phyloP scores from a whole-genome alignment of 2,113 vertebrate genomes.

The Hassar affinis region DNA sequence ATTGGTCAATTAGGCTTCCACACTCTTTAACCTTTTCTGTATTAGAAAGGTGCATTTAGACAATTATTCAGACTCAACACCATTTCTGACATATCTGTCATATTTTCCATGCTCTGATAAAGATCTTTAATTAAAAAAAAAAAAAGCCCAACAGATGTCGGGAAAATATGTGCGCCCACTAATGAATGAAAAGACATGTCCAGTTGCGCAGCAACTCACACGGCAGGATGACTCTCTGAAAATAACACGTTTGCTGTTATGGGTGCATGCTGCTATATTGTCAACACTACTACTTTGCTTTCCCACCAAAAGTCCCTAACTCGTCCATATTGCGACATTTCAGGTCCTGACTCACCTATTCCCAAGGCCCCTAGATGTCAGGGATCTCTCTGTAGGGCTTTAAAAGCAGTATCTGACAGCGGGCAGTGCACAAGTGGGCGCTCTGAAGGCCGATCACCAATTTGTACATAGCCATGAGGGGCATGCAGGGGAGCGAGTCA shows the following conservation, averaged over 20 bases:
- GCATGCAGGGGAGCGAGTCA: slow-evolving; percentile 75
- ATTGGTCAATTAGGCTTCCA: slow-evolving; percentile 12
- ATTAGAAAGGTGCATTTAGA: background rate
- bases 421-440: slow-evolving; percentile 29
- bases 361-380: slow-evolving; percentile 37
- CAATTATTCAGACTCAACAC: background rate
- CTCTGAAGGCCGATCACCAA: slow-evolving; percentile 68
- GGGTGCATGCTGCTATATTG: slow-evolving; percentile 17
- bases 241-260: slow-evolving; percentile 15
- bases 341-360: slow-evolving; percentile 31
- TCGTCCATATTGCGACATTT: slow-evolving; percentile 29
- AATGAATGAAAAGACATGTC: slow-evolving; percentile 32
- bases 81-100: background rate
- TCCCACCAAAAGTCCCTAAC: slow-evolving; percentile 35
- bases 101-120: slow-evolving; percentile 8
- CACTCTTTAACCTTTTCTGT: background rate
- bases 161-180: slow-evolving; percentile 31
- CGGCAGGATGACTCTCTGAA: slow-evolving; percentile 13
- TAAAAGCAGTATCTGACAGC: slow-evolving; percentile 44
- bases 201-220: slow-evolving; percentile 16
- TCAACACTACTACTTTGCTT: slow-evolving; percentile 24
- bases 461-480: slow-evolving; percentile 81
- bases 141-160: slow-evolving; percentile 25
- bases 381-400: slow-evolving; percentile 37
- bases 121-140: slow-evolving; percentile 8